Evolutionary conservation across 2,113 vertebrate genomes (phyloP), one percentile per base, ranked within the genome.

Genomic region (Tor tambroides): DNA sequence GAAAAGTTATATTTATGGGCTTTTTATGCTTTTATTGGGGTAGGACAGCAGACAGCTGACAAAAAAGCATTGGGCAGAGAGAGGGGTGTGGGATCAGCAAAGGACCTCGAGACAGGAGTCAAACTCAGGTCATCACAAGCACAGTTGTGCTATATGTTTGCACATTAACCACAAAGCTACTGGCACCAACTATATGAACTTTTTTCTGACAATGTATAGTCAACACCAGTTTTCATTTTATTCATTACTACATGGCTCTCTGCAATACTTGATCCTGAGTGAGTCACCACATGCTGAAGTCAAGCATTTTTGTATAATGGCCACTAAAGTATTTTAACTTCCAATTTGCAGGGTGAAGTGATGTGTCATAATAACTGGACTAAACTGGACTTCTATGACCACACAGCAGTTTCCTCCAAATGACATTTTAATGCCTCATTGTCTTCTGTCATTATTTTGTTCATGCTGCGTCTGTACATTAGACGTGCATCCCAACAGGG

Each of bases 371-470:
- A 76, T 63, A 63, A 82, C 3, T n/a, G 23, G 30, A 23, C 56
- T 71, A 49, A 88, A 61, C 32, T n/a, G 35, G 11, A 41, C 43
- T 81, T 28, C 61, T 21, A 65, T 6, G 21, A 41, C 15, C 11
- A 77, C 65, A 79, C 51, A 84, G 43, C 67, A 85, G 49, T 87
- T 78, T 83, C 75, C n/a, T 46, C 38, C 11, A 72, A 78, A 71
- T 83, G 61, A 69, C 65, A 63, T 84, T 84, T 54, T 72, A 84
- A 84, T 26, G 78, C 28, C 28, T 23, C 74, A 84, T 63, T 87
- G 83, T 89, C 61, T 82, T 80, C 82, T 72, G 74, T 75, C 86
- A 80, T 88, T 32, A 54, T 81, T 85, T 63, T 38, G 56, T 41
- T 51, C 54, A 35, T 11, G 49, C 78, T 46, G 84, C 30, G 72